Evolutionary conservation across 2,113 vertebrate species (phyloP).

Genomic region (Cacatua alba): DNA sequence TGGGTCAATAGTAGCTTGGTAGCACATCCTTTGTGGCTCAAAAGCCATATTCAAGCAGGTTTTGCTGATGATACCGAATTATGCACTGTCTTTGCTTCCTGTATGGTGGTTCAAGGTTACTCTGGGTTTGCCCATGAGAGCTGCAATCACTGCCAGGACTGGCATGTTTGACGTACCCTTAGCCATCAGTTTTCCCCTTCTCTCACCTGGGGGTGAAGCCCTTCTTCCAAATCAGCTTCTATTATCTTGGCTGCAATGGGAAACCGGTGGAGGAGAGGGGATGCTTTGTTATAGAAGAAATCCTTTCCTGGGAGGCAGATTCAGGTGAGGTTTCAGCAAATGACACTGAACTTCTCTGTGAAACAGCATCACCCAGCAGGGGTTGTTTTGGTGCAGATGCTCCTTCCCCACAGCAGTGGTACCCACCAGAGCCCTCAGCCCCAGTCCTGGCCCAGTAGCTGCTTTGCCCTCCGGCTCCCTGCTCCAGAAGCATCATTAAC

Average conservation of each 20-base stretch:
- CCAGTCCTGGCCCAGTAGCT: neutral
- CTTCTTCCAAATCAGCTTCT: neutral
- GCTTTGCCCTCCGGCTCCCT: neutral
- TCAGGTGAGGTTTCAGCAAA: neutral
- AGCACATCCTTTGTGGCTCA: neutral
- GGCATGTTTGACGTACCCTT: neutral
- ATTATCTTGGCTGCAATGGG: rapidly evolving
- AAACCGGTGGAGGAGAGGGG: neutral
- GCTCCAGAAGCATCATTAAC: neutral
- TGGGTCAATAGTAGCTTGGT: neutral
- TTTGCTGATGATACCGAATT: neutral
- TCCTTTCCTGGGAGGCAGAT: neutral
- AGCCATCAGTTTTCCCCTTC: neutral
- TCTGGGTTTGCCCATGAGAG: neutral
- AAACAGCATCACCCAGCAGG: neutral
- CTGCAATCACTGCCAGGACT: neutral
- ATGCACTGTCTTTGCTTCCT: neutral
- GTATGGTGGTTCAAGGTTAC: neutral
- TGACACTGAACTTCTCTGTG: neutral
- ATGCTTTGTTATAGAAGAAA: neutral
- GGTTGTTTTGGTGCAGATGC: neutral
- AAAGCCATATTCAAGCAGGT: neutral
- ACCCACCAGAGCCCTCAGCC: neutral
- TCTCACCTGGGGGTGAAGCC: neutral
- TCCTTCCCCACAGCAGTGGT: neutral